A percentile compares a stretch with the other conserved stretches of the same genome.
Conservation (phyloP, 2,113 vertebrate genomes). For the Mastomys coucha region DNA sequence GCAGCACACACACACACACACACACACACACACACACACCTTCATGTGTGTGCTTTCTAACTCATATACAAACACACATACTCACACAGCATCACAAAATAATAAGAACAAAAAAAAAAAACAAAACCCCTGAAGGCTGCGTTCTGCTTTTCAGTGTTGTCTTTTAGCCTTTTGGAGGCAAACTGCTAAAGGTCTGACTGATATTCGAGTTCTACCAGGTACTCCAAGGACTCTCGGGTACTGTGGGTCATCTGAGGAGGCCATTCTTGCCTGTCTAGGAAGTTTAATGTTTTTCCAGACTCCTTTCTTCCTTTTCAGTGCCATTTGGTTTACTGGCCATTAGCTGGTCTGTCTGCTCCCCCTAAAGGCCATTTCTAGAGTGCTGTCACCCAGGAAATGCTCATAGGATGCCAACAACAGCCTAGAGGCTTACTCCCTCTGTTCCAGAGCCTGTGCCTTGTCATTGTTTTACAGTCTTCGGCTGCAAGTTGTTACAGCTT, state of each 20-base stretch:
- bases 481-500: background rate
- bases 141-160: background rate
- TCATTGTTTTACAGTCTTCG: background rate
- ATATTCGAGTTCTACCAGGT: background rate
- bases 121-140: background rate
- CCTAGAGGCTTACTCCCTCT: background rate
- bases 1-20: background rate
- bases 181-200: background rate
- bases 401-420: background rate
- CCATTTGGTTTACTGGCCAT: conserved; percentile 16
- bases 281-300: conserved; percentile 25
- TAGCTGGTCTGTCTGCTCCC: conserved; percentile 42
- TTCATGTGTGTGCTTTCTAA: background rate
- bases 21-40: background rate
- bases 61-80: background rate
- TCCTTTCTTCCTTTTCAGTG: background rate
- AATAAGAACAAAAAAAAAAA: background rate
- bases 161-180: background rate
- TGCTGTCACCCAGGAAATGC: background rate
- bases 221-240: background rate
- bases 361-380: background rate
- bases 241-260: background rate
- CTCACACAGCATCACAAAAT: background rate
- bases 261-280: background rate
- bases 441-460: background rate